Evolutionary conservation across 2,888 invertebrate genomes (phyloP).

Genomic region (Zele albiditarsus): DNA sequence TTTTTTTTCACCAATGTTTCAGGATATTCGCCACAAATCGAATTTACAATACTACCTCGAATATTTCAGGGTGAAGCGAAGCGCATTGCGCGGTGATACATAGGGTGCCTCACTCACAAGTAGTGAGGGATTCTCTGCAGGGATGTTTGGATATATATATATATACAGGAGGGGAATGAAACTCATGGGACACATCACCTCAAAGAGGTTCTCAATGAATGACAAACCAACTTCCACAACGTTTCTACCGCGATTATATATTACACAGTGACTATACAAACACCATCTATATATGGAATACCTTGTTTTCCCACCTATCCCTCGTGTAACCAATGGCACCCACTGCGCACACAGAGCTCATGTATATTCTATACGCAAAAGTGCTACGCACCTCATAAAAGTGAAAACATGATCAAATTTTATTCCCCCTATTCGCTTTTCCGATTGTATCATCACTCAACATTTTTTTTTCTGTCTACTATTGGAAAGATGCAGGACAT

Average conservation of each 20-base stretch:
- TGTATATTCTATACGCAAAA: slow-evolving; percentile 65
- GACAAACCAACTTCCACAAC: slow-evolving; percentile 11
- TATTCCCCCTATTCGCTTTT: slow-evolving; percentile 35
- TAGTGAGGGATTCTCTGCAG: neutral
- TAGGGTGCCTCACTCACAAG: neutral
- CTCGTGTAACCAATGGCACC: neutral
- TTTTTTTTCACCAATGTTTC: slow-evolving; percentile 30
- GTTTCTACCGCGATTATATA: slow-evolving; percentile 7
- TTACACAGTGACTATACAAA: slow-evolving; percentile 2
- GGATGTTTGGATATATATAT: neutral
- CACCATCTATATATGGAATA: neutral
- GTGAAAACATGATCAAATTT: slow-evolving; percentile 54
- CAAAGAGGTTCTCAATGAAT: slow-evolving; percentile 17
- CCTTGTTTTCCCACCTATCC: neutral
- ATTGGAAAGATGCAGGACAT: slow-evolving; percentile 15
- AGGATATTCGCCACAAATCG: neutral
- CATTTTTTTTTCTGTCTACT: slow-evolving; percentile 41
- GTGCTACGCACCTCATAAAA: slow-evolving; percentile 62
- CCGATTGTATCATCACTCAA: neutral
- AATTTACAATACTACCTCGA: neutral
- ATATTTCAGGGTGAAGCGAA: neutral
- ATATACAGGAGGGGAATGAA: neutral
- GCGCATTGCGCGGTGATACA: neutral
- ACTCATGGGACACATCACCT: slow-evolving; percentile 23
- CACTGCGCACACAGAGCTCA: slow-evolving; percentile 54